These are phyloP conservation scores for Neomonachus schauinslandi DNA, from an alignment of 2,113 vertebrate species.

Conservation along the genomic window DNA sequence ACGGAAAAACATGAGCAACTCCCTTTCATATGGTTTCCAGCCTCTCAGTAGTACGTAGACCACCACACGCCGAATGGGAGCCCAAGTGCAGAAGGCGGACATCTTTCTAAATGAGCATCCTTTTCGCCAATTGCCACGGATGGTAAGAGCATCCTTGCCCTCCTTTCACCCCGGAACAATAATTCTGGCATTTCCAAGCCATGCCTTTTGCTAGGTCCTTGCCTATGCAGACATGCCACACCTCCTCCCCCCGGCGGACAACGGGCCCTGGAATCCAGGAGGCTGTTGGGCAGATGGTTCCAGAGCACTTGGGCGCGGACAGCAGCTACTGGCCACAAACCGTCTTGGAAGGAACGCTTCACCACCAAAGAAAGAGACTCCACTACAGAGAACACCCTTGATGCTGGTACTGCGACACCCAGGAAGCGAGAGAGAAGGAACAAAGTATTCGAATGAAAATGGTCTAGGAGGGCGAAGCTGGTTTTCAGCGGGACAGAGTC, in stretches of 20 bases:
- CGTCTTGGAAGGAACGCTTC: background rate
- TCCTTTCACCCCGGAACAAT: background rate
- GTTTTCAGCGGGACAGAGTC: background rate
- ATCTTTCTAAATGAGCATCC: background rate
- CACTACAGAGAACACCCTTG: background rate
- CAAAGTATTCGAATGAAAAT: background rate
- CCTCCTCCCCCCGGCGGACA: background rate
- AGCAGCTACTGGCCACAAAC: background rate
- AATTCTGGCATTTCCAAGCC: background rate
- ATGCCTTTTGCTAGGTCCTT: background rate
- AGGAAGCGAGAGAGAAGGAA: background rate
- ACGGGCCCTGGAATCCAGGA: background rate
- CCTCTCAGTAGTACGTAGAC: constrained; percentile 30
- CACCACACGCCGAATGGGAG: background rate
- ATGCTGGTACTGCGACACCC: background rate
- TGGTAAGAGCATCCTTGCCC: background rate
- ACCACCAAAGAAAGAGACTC: background rate
- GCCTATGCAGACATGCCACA: background rate
- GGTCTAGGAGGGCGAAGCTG: background rate
- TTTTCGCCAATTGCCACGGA: constrained; percentile 29
- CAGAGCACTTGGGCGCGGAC: background rate
- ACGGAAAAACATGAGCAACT: constrained; percentile 83
- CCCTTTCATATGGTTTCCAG: constrained; percentile 79
- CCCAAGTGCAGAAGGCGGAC: background rate
- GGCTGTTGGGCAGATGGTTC: background rate